Conservation (phyloP, 2,797 vertebrate genomes). For the Valencia hispanica region DNA sequence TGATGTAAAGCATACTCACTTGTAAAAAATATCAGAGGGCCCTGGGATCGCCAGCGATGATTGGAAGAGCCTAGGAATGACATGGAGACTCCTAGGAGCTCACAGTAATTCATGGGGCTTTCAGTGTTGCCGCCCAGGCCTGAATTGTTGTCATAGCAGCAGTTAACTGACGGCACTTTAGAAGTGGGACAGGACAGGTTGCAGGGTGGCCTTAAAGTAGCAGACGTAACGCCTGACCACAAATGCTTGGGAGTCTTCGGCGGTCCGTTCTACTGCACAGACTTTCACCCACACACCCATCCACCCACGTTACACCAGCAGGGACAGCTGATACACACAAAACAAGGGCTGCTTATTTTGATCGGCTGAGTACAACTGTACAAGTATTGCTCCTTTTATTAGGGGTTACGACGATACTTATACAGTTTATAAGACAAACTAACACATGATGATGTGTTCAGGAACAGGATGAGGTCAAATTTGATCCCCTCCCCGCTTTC, state of each 20-base stretch:
- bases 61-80: conserved; percentile 34
- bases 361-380: conserved; percentile 7
- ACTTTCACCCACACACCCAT: conserved; percentile 10
- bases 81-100: conserved; percentile 31
- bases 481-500: background rate
- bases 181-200: conserved; percentile 71
- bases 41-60: conserved; percentile 9
- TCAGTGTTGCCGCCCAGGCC: conserved; percentile 21
- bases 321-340: conserved; percentile 37
- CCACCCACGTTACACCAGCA: conserved; percentile 11
- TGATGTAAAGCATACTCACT: conserved; percentile 43
- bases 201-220: conserved; percentile 52
- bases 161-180: conserved; percentile 63
- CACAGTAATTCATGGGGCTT: conserved; percentile 22
- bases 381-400: background rate
- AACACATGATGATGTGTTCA: background rate
- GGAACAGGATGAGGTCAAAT: background rate
- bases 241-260: conserved; percentile 46
- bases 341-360: conserved; percentile 31
- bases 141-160: conserved; percentile 32
- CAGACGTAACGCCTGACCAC: conserved; percentile 32
- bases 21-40: conserved; percentile 62
- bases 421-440: too few relatives aligned
- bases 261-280: conserved; percentile 33
- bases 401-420: too few relatives aligned